Base-by-base conservation (phyloP, 2,113 vertebrate species). In the Erythrocebus patas region DNA sequence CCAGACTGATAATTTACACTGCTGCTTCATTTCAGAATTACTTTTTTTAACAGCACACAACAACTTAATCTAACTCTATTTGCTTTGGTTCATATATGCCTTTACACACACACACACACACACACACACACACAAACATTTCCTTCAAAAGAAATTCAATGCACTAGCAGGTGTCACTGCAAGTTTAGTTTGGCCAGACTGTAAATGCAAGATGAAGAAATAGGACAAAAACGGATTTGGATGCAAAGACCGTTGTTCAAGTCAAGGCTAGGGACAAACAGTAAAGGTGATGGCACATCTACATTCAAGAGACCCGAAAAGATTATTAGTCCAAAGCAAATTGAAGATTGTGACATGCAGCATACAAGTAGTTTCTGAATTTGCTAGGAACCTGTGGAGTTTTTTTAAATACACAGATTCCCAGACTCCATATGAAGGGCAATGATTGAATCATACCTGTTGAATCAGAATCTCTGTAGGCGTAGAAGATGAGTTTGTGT, bases 1-100 rank as follows among this genome's bases (percentile, higher is more conserved):
- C 64, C 95, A 92, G 95, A 93, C 48, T 96, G 95, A 97, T 97
- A 98, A 98, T 98, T 96, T 98, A 89, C n/a, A 98, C 92, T 91
- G 43, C 59, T 78, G 83, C 84, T 92, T 98, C 75, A 88, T 98
- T 98, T 98, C 88, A 97, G 96, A 98, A 97, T 89, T 92, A 91
- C 40, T 92, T 98, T 92, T 59, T 32, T 92, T 52, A 32, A 79
- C 14, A 90, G 89, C 43, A 83, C 30, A 57, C 84, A 96, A 59
- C 43, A 84, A 57, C 85, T 91, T 88, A 27, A 78, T 59, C 8
- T 75, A 64, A 79, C 35, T 79, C 27, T 80, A 30, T 61, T 50
- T 91, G 55, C n/a, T 83, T 96, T 95, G 91, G 73, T 59, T 94
- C 32, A 59, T 80, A 90, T 25, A 76, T 78, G 7, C 10, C 17